Evolutionary conservation across 2,797 vertebrate genomes (phyloP), one percentile per base, ranked within the genome.

Genomic region (Coccyzus lansbergi): DNA sequence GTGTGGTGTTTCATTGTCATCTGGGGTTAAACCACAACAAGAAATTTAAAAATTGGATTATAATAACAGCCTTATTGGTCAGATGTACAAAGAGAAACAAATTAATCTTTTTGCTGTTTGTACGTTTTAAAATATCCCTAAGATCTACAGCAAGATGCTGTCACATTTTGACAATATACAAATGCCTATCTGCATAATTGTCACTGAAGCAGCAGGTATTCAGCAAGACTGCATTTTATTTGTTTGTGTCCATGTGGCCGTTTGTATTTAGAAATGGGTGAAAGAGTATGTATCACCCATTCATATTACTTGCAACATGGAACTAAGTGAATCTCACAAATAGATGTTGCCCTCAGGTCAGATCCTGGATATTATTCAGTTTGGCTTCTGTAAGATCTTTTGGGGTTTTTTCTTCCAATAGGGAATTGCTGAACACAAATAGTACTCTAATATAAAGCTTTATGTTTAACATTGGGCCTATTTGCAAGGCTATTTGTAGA

Each of bases 401-500:
- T 0, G 4, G 31, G 31, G 15, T 42, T 62, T 79, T 81, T 62
- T 60, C 42, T 65, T 88, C 49, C 56, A 63, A 3, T 46, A 56
- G 70, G 40, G 76, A 85, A 56, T 16, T 72, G 56, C 60, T 93
- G 89, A 95, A 69, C 38, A 38, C 16, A 18, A 7, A 18, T 44
- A 60, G 25, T 46, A 28, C 46, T 92, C 24, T 34, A 87, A 82
- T 84, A 87, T 60, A 92, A 63, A 93, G 49, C 74, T 96, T 97
- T 94, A 88, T 95, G 78, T 94, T 95, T 91, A 83, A 95, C 79
- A 46, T 7, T 76, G 80, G 82, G 62, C 69, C 60, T 93, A 77
- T 89, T 93, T 96, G 70, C 78, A 93, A 92, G 77, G 82, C 71
- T 96, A 52, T 96, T 79, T 92, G 94, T 95, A 77, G 82, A 83